A percentile compares a stretch with the other conserved stretches of the same genome.
phyloP scores from a whole-genome alignment of 2,797 vertebrate species.

The Chromobotia macracanthus region DNA sequence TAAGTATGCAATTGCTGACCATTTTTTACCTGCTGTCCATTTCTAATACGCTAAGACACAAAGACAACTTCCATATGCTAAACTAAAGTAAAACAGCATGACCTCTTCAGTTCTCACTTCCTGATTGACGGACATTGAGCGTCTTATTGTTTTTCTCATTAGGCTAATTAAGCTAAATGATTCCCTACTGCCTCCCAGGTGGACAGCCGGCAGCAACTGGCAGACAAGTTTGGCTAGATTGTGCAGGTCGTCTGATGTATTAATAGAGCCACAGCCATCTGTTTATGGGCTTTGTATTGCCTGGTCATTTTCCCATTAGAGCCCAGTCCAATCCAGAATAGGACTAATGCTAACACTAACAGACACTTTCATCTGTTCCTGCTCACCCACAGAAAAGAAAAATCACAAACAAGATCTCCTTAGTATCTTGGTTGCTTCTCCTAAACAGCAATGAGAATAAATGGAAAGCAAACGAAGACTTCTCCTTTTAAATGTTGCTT shows the following conservation, averaged over 20 bases:
- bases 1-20: not conserved
- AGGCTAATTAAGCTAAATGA: slow-evolving; percentile 69
- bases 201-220: slow-evolving; percentile 59
- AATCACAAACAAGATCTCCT: not conserved
- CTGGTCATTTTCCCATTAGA: slow-evolving; percentile 44
- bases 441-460: not conserved
- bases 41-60: slow-evolving; percentile 45
- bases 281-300: slow-evolving; percentile 46
- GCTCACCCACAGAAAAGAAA: not conserved
- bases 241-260: slow-evolving; percentile 52
- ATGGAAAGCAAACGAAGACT: not conserved
- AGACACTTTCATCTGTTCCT: slow-evolving; percentile 42
- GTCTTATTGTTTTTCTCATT: slow-evolving; percentile 69
- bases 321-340: slow-evolving; percentile 20
- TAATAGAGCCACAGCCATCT: slow-evolving; percentile 55
- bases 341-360: slow-evolving; percentile 47
- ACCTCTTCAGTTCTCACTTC: slow-evolving; percentile 57
- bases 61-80: slow-evolving; percentile 42
- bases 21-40: not conserved
- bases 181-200: slow-evolving; percentile 64
- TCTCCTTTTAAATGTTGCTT: not conserved
- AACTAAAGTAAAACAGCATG: slow-evolving; percentile 4
- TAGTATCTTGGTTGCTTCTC: not conserved
- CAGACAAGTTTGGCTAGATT: slow-evolving; percentile 47
- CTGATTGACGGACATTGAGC: slow-evolving; percentile 69